These are phyloP conservation scores for Dascillus cervinus DNA, from an alignment of 2,888 invertebrate genomes.

Conservation along the genomic window DNA sequence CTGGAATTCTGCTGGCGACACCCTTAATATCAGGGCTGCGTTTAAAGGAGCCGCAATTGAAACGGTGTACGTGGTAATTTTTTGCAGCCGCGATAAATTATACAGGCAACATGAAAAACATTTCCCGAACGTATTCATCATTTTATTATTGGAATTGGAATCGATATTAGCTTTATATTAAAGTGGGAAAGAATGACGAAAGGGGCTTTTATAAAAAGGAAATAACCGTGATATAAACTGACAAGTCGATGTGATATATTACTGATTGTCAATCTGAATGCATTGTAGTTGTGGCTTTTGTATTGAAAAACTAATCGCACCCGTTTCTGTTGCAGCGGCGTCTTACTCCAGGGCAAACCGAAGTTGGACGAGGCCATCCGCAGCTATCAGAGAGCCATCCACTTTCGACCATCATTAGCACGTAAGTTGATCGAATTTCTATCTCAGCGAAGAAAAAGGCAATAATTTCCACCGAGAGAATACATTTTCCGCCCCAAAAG, in stretches of 20 bases:
- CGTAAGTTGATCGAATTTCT: too few relatives aligned
- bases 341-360: slow-evolving; percentile 82
- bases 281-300: slow-evolving; percentile 17
- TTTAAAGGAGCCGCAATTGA: too few relatives aligned
- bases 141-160: slow-evolving; percentile 20
- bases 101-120: slow-evolving; percentile 10
- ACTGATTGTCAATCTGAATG: slow-evolving; percentile 26
- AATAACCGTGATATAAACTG: slow-evolving; percentile 25
- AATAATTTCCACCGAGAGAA: too few relatives aligned
- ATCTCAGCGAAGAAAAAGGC: too few relatives aligned
- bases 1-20: too few relatives aligned
- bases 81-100: slow-evolving; percentile 13
- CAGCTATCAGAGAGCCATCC: slow-evolving; percentile 86
- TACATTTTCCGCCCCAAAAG: too few relatives aligned
- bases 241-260: slow-evolving; percentile 28
- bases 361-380: slow-evolving; percentile 81
- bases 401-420: slow-evolving; percentile 87
- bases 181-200: slow-evolving; percentile 21
- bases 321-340: slow-evolving; percentile 67
- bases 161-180: slow-evolving; percentile 20
- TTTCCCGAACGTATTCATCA: slow-evolving; percentile 18
- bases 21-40: too few relatives aligned
- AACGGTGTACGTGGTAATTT: too few relatives aligned
- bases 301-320: slow-evolving; percentile 19
- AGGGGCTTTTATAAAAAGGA: slow-evolving; percentile 23